These are phyloP conservation scores for Enteromius radiatus DNA, from an alignment of 2,797 vertebrate species.

Conservation along the genomic window DNA sequence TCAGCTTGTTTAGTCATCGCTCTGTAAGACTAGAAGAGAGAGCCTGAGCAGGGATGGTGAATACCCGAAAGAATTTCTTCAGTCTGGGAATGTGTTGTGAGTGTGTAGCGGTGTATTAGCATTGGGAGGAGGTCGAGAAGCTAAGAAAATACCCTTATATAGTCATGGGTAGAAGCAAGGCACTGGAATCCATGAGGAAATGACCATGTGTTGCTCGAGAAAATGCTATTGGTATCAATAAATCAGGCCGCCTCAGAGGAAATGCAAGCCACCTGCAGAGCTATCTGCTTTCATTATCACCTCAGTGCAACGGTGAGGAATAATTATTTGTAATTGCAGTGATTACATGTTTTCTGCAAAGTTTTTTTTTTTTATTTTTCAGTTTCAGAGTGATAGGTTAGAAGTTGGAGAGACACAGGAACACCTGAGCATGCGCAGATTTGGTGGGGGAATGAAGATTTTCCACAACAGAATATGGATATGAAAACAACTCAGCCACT, in stretches of 20 bases:
- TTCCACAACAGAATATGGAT: constrained; percentile 33
- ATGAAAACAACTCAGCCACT: constrained; percentile 35
- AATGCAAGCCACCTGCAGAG: constrained; percentile 35
- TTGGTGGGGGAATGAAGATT: constrained; percentile 15
- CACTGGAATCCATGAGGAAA: constrained; percentile 29
- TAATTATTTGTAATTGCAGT: constrained; percentile 52
- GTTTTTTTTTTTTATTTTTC: constrained; percentile 21
- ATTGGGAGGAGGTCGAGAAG: constrained; percentile 41
- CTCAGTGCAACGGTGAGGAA: constrained; percentile 26
- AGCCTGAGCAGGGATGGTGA: constrained; percentile 39
- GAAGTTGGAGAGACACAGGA: neutral
- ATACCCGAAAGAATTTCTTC: constrained; percentile 50
- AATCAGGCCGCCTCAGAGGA: neutral
- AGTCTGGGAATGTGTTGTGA: constrained; percentile 61
- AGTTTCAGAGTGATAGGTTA: constrained; percentile 34
- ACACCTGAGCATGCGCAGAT: neutral
- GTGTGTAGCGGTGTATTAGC: constrained; percentile 40
- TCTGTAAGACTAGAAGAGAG: constrained; percentile 35
- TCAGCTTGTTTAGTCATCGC: constrained; percentile 51
- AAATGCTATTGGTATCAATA: constrained; percentile 41
- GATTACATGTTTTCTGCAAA: constrained; percentile 25
- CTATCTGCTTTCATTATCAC: constrained; percentile 34
- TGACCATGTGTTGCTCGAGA: neutral
- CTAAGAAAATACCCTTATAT: constrained; percentile 59
- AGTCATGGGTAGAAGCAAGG: constrained; percentile 52